Percentiles rank a stretch among this genome's conserved stretches.
Conservation (phyloP, 2,888 invertebrate species). For the Macrosoma leucophasiata region DNA sequence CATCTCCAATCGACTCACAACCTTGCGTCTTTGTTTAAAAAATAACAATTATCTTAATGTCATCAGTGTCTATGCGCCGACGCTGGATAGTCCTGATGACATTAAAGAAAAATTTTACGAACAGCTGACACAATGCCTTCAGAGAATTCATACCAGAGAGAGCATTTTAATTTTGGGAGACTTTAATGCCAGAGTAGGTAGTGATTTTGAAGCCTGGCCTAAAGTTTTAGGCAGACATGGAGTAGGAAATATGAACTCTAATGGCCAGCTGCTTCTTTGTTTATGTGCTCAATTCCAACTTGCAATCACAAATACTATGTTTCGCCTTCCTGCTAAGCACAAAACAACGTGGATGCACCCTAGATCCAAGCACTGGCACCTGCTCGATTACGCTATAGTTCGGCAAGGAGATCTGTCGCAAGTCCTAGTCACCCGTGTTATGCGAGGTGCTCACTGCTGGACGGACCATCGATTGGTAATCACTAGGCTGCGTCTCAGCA, state of each 20-base stretch:
- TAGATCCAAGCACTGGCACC: slow-evolving; percentile 25
- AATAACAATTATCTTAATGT: too few species aligned
- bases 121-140: too few species aligned
- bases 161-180: too few species aligned
- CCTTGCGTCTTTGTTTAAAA: too few species aligned
- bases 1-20: too few species aligned
- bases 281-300: slow-evolving; percentile 23
- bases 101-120: too few species aligned
- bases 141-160: too few species aligned
- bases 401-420: not conserved
- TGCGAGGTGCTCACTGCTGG: slow-evolving; percentile 2
- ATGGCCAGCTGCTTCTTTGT: slow-evolving; percentile 22
- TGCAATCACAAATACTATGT: slow-evolving; percentile 24
- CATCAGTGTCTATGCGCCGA: too few species aligned
- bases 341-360: slow-evolving; percentile 30
- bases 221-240: slow-evolving; percentile 25
- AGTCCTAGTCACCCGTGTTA: slow-evolving; percentile 1
- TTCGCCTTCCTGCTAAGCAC: slow-evolving; percentile 23
- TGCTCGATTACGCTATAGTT: slow-evolving; percentile 18
- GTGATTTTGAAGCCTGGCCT: not conserved
- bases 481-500: not conserved
- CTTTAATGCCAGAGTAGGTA: too few species aligned
- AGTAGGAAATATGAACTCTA: slow-evolving; percentile 25
- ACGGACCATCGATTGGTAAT: slow-evolving; percentile 1
- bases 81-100: too few species aligned